Evolutionary conservation across 2,888 invertebrate genomes (phyloP).

Genomic region (Bellardia bayeri): DNA sequence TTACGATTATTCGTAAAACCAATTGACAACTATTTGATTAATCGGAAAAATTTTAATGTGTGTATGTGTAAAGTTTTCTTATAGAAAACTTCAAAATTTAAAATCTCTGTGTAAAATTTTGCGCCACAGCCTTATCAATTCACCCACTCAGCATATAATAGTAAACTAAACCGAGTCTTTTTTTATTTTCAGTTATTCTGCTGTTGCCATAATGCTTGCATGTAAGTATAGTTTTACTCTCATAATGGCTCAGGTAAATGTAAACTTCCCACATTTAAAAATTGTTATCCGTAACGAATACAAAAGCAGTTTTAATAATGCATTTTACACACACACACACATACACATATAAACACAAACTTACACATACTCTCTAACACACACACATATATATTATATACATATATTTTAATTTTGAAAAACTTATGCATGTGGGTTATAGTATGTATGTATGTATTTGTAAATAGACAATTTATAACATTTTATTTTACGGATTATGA

Average conservation of each 20-base stretch:
- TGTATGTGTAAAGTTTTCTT: too few relatives aligned
- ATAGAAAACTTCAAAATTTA: too few relatives aligned
- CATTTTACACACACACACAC: not conserved
- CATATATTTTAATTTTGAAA: not conserved
- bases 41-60: too few relatives aligned
- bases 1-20: too few relatives aligned
- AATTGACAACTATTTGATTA: too few relatives aligned
- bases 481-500: constrained; percentile 7
- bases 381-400: too few relatives aligned
- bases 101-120: too few relatives aligned
- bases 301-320: constrained; percentile 43
- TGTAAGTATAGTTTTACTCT: constrained; percentile 41
- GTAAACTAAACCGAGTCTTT: not conserved
- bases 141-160: not conserved
- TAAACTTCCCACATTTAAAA: constrained; percentile 57
- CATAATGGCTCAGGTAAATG: constrained; percentile 56
- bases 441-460: not conserved
- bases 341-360: not conserved
- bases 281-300: constrained; percentile 21
- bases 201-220: constrained; percentile 7
- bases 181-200: not conserved
- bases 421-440: not conserved
- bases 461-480: constrained; percentile 21
- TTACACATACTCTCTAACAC: not conserved
- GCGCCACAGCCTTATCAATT: not conserved